Base-by-base conservation (phyloP, 2,797 vertebrate genomes). In the Melanotaenia pygmaea region DNA sequence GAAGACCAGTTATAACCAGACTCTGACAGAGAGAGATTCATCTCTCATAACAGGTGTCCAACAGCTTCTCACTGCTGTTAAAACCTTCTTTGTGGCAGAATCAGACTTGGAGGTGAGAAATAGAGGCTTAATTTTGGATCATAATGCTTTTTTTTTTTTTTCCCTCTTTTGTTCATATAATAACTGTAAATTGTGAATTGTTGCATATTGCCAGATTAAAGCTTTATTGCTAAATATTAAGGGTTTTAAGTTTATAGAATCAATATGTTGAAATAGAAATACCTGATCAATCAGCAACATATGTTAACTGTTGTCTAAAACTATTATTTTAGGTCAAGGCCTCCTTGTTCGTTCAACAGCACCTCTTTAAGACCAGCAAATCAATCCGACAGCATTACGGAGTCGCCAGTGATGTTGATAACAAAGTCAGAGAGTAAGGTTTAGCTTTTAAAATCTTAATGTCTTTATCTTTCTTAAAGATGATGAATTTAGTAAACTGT, bases 341-440 rank as follows among this genome's bases (percentile, higher is more conserved):
- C 37, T 64, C 92, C 30, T 76, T 80, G 51, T 91, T 92, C 77
- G 82, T 96, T 35, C 95, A 94, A 90, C 92, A 82, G 61, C 88
- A 94, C 72, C 94, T 99, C 37, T 86, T 98, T 63, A 98, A 96
- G 93, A 95, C 93, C 51, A 93, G 95, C 80, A 96, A 95, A 91
- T 88, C 81, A 54, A 90, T 99, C 81, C 92, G 96, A 47, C 96
- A 98, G 54, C 91, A 94, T 16, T 92, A 96, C 22, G 83, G 91
- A 34, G 62, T 74, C 6, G 62, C 83, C 38, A 72, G 84, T 37
- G 91, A 96, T 76, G 92, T 86, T 77, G 94, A 96, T 35, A 66
- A 83, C 71, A 96, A 96, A 96, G 90, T 98, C 86, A 94, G 94
- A 94, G 98, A 98, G 98, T 99, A 93, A 77, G 96, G 92, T 64